Percentiles rank a stretch among this genome's conserved stretches.
phyloP scores from a whole-genome alignment of 2,888 invertebrate species.

The Agriopis marginaria region DNA sequence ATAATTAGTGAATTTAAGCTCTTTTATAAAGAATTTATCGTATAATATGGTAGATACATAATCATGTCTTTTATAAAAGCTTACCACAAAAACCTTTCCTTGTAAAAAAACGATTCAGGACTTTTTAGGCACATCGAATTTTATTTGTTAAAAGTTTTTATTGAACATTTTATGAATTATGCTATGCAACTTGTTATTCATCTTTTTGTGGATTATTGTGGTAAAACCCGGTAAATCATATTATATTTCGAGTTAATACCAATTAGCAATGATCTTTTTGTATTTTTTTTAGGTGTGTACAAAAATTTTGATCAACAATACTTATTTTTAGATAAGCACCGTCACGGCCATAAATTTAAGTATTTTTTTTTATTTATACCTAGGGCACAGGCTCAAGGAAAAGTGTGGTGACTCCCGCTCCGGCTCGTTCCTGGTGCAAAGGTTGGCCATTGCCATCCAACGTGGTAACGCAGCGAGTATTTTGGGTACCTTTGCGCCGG shows the following conservation, averaged over 20 bases:
- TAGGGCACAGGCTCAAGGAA: no score
- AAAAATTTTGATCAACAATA: neutral
- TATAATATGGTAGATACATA: neutral
- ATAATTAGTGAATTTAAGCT: no score
- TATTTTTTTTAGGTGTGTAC: neutral
- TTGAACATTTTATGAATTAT: neutral
- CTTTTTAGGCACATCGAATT: neutral
- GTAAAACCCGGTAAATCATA: neutral
- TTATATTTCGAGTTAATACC: neutral
- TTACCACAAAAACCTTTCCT: neutral
- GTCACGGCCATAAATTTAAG: no score
- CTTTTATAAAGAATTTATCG: neutral
- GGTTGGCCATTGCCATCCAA: no score
- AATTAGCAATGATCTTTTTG: constrained; percentile 2
- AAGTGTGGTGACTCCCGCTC: no score
- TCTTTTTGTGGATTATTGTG: neutral
- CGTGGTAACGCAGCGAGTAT: no score
- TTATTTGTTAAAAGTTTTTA: constrained; percentile 4
- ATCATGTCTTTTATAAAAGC: neutral
- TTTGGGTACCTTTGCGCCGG: no score
- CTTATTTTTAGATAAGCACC: neutral
- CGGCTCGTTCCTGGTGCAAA: no score
- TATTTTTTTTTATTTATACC: no score
- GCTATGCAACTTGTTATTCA: neutral
- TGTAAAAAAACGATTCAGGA: neutral